Conservation (phyloP, 2,797 vertebrate species). For the Odontamblyopus lacepedii region DNA sequence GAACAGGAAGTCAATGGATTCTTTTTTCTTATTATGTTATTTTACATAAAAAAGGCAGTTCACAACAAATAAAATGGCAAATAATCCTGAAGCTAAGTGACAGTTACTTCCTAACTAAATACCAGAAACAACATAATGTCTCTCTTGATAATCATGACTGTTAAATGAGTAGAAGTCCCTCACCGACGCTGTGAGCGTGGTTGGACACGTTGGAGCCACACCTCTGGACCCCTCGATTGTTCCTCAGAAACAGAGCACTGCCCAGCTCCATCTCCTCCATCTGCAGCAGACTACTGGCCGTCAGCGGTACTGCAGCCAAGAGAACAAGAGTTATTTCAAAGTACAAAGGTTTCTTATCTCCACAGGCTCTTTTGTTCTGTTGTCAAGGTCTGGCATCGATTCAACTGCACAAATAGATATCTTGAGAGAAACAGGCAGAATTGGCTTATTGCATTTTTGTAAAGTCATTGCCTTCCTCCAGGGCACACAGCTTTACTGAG, state of each 20-base stretch:
- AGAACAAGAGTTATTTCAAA: neutral
- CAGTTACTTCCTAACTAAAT: too few species aligned
- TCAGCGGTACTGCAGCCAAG: slow-evolving; percentile 68
- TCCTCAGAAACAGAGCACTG: slow-evolving; percentile 71
- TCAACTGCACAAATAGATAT: neutral
- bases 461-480: neutral
- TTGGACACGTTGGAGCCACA: slow-evolving; percentile 69
- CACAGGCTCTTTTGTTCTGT: slow-evolving; percentile 19
- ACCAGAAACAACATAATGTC: too few species aligned
- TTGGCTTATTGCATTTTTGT: neutral
- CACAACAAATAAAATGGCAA: too few species aligned
- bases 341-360: slow-evolving; percentile 8
- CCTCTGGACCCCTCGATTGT: slow-evolving; percentile 74
- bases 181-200: slow-evolving; percentile 76
- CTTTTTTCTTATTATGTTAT: too few species aligned
- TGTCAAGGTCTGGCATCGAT: slow-evolving; percentile 12
- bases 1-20: too few species aligned
- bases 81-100: too few species aligned
- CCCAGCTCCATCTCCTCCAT: slow-evolving; percentile 80
- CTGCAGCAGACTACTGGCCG: slow-evolving; percentile 78
- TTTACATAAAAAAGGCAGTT: too few species aligned
- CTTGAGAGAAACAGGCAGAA: too few species aligned
- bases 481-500: neutral
- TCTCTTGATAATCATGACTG: too few species aligned
- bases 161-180: slow-evolving; percentile 20